phyloP scores from a whole-genome alignment of 2,797 vertebrate species.

The Liasis olivaceus region DNA sequence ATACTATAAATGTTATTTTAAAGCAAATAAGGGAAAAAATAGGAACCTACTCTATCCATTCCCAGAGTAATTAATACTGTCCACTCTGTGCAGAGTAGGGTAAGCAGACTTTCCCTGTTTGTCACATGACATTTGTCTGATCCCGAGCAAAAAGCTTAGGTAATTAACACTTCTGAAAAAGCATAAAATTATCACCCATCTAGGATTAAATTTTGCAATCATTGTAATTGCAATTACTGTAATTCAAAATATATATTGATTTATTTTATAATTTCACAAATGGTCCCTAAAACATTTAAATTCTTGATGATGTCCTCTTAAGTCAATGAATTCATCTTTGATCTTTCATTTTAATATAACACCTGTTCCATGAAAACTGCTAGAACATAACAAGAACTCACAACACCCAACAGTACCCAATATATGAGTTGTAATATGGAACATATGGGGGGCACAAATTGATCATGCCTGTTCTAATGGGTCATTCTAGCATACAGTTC shows the following conservation, averaged over 20 bases:
- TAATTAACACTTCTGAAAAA: slow-evolving; percentile 17
- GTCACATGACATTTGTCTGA: background rate
- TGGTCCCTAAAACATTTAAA: slow-evolving; percentile 11
- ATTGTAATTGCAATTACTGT: slow-evolving; percentile 1
- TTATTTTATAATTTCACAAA: slow-evolving; percentile 7
- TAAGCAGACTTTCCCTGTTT: background rate
- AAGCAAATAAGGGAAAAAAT: background rate
- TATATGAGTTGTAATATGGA: background rate
- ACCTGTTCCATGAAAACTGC: background rate
- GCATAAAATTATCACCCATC: slow-evolving; percentile 1
- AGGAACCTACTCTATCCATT: background rate
- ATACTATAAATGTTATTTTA: background rate
- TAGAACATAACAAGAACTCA: background rate
- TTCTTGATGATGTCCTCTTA: background rate
- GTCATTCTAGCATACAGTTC: background rate
- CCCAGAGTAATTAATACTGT: background rate
- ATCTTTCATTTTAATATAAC: background rate
- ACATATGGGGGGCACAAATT: background rate
- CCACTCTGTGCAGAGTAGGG: background rate
- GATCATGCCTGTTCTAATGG: background rate
- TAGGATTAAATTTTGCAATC: slow-evolving; percentile 9
- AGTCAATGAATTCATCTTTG: background rate
- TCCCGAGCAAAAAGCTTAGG: background rate
- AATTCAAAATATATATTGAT: background rate
- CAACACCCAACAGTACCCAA: background rate